Conservation (phyloP, 2,888 invertebrate species). For the Andrena camellia region DNA sequence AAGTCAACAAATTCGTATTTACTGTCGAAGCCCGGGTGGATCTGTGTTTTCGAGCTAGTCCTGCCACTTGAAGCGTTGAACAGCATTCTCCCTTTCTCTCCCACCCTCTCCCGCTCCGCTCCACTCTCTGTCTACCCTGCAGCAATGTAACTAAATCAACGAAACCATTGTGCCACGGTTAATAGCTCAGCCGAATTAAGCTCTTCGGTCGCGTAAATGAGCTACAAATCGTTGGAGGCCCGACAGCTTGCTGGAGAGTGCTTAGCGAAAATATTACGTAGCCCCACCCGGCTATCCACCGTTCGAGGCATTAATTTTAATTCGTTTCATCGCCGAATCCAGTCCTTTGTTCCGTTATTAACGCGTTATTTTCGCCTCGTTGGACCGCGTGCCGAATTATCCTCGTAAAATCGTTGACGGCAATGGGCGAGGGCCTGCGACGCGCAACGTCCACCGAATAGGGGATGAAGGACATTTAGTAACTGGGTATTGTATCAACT, state of each 20-base stretch:
- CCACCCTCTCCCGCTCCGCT: not conserved
- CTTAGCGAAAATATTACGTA: slow-evolving; percentile 43
- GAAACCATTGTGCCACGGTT: slow-evolving; percentile 52
- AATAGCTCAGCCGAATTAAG: slow-evolving; percentile 57
- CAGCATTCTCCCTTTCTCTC: slow-evolving; percentile 4
- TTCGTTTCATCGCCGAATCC: slow-evolving; percentile 13
- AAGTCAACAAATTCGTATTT: slow-evolving; percentile 50
- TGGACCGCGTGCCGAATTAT: not conserved
- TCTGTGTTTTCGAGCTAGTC: slow-evolving; percentile 40
- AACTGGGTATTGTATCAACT: not conserved
- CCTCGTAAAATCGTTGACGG: not conserved
- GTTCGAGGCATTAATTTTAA: slow-evolving; percentile 31
- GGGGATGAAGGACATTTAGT: not conserved
- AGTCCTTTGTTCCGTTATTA: not conserved
- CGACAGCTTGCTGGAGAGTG: slow-evolving; percentile 25
- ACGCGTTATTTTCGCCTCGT: not conserved
- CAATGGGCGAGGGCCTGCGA: not conserved
- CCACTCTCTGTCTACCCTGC: slow-evolving; percentile 9
- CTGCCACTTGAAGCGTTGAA: slow-evolving; percentile 39
- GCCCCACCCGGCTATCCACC: not conserved
- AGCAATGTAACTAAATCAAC: slow-evolving; percentile 56
- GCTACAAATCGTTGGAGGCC: slow-evolving; percentile 39
- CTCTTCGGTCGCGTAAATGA: slow-evolving; percentile 53
- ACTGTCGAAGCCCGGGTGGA: slow-evolving; percentile 21
- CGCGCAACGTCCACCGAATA: not conserved